These are phyloP conservation scores for Clangula hyemalis DNA, from an alignment of 2,797 vertebrate genomes.

Conservation along the genomic window DNA sequence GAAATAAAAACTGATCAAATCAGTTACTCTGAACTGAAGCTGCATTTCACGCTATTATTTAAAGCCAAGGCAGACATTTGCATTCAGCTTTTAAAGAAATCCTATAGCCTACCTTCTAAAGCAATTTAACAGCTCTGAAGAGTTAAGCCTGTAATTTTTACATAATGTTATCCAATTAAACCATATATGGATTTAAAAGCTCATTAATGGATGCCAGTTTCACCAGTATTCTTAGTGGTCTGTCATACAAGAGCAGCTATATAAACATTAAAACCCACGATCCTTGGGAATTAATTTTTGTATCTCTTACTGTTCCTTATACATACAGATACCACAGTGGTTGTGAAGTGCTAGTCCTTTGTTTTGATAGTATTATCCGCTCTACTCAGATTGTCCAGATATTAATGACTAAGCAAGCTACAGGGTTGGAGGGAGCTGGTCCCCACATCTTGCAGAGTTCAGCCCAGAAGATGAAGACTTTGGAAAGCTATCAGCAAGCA, in stretches of 20 bases:
- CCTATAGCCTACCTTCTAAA: not conserved
- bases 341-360: not conserved
- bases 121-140: not conserved
- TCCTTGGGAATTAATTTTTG: not conserved
- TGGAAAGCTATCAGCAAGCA: not conserved
- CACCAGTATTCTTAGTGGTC: not conserved
- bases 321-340: not conserved
- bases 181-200: not conserved
- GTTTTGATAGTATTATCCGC: not conserved
- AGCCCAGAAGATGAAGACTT: not conserved
- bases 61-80: not conserved
- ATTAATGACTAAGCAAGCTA: not conserved
- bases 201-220: not conserved
- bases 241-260: not conserved
- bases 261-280: not conserved
- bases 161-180: not conserved
- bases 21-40: not conserved
- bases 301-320: not conserved
- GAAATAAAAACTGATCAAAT: not conserved
- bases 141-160: not conserved
- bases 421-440: not conserved
- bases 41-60: not conserved
- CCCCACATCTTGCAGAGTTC: not conserved
- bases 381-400: not conserved
- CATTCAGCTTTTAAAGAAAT: not conserved